Evolutionary conservation across 2,113 vertebrate genomes (phyloP).

Genomic region (Sarotherodon lohbergeri): DNA sequence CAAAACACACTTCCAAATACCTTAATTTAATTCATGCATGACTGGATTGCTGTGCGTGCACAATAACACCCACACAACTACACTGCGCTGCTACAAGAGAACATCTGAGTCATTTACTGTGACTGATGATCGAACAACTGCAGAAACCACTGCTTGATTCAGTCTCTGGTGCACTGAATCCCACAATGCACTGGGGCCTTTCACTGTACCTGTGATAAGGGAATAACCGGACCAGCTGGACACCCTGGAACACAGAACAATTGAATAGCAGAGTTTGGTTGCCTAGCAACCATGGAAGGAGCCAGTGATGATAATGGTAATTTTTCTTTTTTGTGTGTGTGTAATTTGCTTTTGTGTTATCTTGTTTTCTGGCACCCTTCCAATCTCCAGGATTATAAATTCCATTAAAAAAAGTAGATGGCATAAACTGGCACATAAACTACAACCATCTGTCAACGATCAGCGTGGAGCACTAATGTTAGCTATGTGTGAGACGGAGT

Average conservation of each 20-base stretch:
- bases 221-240: constrained; percentile 60
- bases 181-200: constrained; percentile 64
- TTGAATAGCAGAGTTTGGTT: constrained; percentile 70
- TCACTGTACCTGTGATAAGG: constrained; percentile 79
- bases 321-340: constrained; percentile 65
- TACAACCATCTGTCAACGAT: not conserved
- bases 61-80: not conserved
- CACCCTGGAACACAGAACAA: constrained; percentile 34
- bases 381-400: not conserved
- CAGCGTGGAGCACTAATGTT: not conserved
- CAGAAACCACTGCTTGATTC: constrained; percentile 63
- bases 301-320: constrained; percentile 72
- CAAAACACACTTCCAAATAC: not conserved
- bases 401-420: not conserved
- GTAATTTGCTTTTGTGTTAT: constrained; percentile 69
- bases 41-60: not conserved
- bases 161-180: constrained; percentile 56
- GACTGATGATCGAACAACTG: constrained; percentile 54
- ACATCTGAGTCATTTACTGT: constrained; percentile 47
- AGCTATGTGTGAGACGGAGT: not conserved
- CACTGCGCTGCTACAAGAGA: constrained; percentile 46
- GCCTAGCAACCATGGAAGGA: constrained; percentile 80
- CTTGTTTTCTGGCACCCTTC: not conserved
- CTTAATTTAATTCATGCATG: not conserved
- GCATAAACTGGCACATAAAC: not conserved